Evolutionary conservation across 1,140 invertebrate species (phyloP), one percentile per base, ranked within the genome.

Genomic region (Laupala kohalensis): DNA sequence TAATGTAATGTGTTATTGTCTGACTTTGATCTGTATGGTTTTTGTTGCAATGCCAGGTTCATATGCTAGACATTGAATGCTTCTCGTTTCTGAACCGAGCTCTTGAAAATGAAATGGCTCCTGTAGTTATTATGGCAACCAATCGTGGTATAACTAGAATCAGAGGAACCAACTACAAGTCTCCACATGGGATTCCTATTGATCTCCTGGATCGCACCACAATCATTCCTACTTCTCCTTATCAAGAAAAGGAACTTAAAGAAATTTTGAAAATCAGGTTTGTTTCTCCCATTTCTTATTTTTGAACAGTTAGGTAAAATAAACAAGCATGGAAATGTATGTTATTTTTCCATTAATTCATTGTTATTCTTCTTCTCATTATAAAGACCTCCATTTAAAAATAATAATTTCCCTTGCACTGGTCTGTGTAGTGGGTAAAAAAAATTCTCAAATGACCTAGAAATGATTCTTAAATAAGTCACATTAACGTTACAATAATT

Each of bases 51-150:
- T n/a, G n/a, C n/a, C 84, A 93, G 86, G 95, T 95, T 0, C 97
- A 99, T 78, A 99, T 99, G 96, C 82, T 99, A 73, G 97, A 99
- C 77, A 95, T 99, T 68, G 97, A 99, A 80, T 99, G 97, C 79
- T 99, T 99, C 82, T 98, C 96, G 0, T 99, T 95, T 80, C 81
- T 99, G 0, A 99, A 99, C 83, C 87, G 97, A 66, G 96, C 96
- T 0, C 81, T 99, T 25, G 97, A 99, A 79, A 93, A 92, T 75
- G 97, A 99, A 77, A 96, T 98, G 87, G 92, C 97, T 0, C 97
- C 97, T 0, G 90, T 99, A 26, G 90, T 99, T 3, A 96, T 99
- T 9, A 98, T 99, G 93, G 97, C 97, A 2, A 99, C 97, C n/a
- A 99, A 99, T 82, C 86, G 96, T 74, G 97, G 96, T 69, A 96